Evolutionary conservation across 2,113 vertebrate genomes (phyloP).

Genomic region (Dasyurus viverrinus): DNA sequence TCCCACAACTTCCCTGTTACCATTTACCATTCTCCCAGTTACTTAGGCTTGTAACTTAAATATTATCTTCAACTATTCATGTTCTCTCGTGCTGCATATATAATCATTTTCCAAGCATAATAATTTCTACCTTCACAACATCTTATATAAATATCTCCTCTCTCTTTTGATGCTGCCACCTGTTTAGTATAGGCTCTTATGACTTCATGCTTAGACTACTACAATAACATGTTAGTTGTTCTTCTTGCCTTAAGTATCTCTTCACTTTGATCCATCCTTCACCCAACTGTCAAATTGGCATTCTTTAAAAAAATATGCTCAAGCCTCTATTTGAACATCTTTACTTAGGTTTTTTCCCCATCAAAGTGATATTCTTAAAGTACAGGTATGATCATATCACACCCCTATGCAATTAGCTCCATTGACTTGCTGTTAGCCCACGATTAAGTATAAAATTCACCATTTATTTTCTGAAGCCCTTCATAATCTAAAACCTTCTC

Average conservation of each 20-base stretch:
- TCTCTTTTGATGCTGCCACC: not conserved
- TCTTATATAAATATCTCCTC: not conserved
- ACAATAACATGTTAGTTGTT: not conserved
- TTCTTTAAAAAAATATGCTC: no score
- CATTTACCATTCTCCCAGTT: not conserved
- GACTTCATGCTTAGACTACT: not conserved
- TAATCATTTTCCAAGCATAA: not conserved
- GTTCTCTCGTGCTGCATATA: not conserved
- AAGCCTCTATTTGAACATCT: no score
- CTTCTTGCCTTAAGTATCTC: not conserved
- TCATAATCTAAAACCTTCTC: not conserved
- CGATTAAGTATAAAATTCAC: not conserved
- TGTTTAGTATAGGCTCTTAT: not conserved
- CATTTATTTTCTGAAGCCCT: not conserved
- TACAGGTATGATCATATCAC: not conserved
- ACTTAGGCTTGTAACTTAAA: not conserved
- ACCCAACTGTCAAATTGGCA: no score
- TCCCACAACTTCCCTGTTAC: not conserved
- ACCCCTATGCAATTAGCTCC: not conserved
- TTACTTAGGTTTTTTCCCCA: no score
- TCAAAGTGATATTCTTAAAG: not conserved
- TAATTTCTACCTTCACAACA: not conserved
- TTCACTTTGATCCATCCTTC: no score
- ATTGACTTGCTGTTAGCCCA: not conserved
- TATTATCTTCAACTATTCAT: not conserved